Base-by-base conservation (phyloP, 2,797 vertebrate genomes). In the Oreochromis grahami region DNA sequence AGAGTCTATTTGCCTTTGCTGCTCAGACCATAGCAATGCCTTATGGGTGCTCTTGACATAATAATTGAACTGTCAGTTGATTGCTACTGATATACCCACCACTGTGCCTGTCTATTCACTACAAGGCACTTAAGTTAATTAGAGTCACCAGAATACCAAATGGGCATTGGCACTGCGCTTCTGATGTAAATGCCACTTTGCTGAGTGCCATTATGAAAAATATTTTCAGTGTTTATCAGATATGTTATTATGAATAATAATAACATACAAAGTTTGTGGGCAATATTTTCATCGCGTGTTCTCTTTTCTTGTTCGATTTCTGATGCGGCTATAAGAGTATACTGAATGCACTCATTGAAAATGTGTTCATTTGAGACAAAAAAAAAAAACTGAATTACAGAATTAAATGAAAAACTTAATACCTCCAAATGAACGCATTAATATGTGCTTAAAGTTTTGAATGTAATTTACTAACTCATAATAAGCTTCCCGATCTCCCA, bases 51-150 rank as follows among this genome's bases (percentile, higher is more conserved):
- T 80, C 48, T 41, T 78, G 80, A 82, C 84, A 74, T 52, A 13
- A 51, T 89, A 89, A 89, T 88, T 93, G 79, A 70, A 78, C 56
- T n/a, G 78, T 76, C 79, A 88, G 63, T 50, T 78, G 84, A 88
- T 86, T 19, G 29, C 76, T 90, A 80, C 77, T 65, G 85, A 87
- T 86, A 86, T 53, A 10, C 63, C 80, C 52, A 53, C 68, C 29
- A 50, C 76, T 78, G 76, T 13, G 45, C 41, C 38, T 58, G 74
- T 89, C 85, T 63, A 88, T 83, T 87, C 82, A 87, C 84, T 87
- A 82, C 65, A 52, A 84, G 81, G 81, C 85, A 82, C 52, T 84
- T 78, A 76, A 91, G 80, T 87, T 88, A 88, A 93, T 93, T 90
- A 91, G 70, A 86, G 79, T 81, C 41, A 77, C 82, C 24, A 55